phyloP scores from a whole-genome alignment of 2,888 invertebrate genomes.

The Drosophila lutescens region DNA sequence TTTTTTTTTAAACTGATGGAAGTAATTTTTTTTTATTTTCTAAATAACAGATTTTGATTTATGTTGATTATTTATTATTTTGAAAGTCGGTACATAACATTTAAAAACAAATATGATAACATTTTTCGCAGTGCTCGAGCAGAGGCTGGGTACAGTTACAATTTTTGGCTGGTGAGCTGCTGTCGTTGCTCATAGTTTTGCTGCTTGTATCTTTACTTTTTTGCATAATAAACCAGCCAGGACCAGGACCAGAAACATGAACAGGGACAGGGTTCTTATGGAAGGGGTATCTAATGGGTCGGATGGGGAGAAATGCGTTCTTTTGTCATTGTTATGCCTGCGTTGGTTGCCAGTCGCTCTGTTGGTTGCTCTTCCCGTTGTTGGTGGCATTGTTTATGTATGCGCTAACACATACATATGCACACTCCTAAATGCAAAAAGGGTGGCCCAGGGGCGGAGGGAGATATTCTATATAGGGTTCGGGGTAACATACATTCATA shows the following conservation, averaged over 20 bases:
- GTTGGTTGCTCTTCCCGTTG: constrained; percentile 56
- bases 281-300: constrained; percentile 34
- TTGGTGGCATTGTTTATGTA: constrained; percentile 73
- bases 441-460: constrained; percentile 1
- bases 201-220: constrained; percentile 82
- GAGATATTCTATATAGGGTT: constrained; percentile 33
- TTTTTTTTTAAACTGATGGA: too few species aligned
- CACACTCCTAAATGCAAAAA: constrained; percentile 49
- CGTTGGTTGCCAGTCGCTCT: constrained; percentile 32
- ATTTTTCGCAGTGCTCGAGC: constrained; percentile 4
- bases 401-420: constrained; percentile 78
- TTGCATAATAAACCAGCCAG: constrained; percentile 80
- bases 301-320: constrained; percentile 64
- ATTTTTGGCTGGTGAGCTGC: constrained; percentile 70
- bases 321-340: constrained; percentile 74
- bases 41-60: too few species aligned
- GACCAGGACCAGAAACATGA: constrained; percentile 42
- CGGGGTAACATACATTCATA: constrained; percentile 66
- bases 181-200: constrained; percentile 76
- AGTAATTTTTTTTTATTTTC: too few species aligned
- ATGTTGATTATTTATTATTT: too few species aligned
- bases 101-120: neutral
- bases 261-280: constrained; percentile 18
- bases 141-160: constrained; percentile 49
- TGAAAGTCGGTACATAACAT: neutral